Evolutionary conservation across 2,888 invertebrate genomes (phyloP), one percentile per base, ranked within the genome.

Genomic region (Parapristionchus giblindavisi): DNA sequence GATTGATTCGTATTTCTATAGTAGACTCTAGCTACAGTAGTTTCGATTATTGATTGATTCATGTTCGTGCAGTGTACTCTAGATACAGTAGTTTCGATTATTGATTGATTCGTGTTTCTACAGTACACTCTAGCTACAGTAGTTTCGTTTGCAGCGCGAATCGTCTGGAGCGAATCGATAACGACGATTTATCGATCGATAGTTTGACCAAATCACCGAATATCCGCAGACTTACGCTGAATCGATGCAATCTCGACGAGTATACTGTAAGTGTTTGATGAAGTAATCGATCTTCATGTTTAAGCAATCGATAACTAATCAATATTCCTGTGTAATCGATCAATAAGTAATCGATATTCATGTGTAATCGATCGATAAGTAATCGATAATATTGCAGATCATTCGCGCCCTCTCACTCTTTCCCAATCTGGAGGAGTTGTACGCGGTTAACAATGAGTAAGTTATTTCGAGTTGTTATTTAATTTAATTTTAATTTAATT

Each of bases 191-290:
- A 0, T 4, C 40, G 17, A 27, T 43, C 14, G 27, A 36, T 1
- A n/a, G 34, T 5, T 14, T 61, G 43, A 34, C n/a, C 24, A 34
- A 29, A 5, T 29, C 29, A 2, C 14, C 0, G 2, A 32, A 60
- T 2, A 34, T 73, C 60, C 32, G 27, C 24, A 36, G 48, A 32
- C 32, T 73, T 14, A 51, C 51, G 52, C 61, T 73, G 36, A 61
- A 48, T 51, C 36, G 52, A 51, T 73, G 73, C 51, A 5, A 34
- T 11, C 36, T 73, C n/a, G 73, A 73, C 36, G 60, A 73, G 60
- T n/a, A 24, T 3, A 73, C 73, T n/a, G 73, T 73, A 24, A 54
- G 71, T 56, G 6, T 6, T 38, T 29, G 27, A 34, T 24, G 34
- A 36, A n/a, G 60, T 21, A 32, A 27, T 56, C 21, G 56, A 56